Base-by-base conservation (phyloP, 2,888 invertebrate genomes). In the Dicyrtoma fusca region DNA sequence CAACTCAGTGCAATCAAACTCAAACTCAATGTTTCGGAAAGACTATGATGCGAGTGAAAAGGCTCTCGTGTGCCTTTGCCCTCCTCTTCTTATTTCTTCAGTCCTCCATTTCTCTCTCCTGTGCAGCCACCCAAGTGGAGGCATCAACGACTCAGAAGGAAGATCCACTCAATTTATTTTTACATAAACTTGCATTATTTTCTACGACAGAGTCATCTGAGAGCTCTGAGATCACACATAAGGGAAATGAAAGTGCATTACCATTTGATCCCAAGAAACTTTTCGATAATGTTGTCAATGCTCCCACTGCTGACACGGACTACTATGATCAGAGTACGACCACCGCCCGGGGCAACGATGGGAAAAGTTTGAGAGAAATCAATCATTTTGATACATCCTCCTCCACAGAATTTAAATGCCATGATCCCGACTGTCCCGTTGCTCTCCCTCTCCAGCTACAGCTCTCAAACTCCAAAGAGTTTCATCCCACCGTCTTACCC, bases 331-430 rank as follows among this genome's bases (percentile, higher is more conserved):
- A 61, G 42, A 21, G 44, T 61, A 11, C 8, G 11, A n/a, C n/a
- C n/a, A n/a, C n/a, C n/a, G 13, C 14, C 5, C 8, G 6, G 17
- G 44, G n/a, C 6, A 42, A 25, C 13, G 59, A 59, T 1, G 17
- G 17, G 21, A 51, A 51, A 49, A 57, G 14, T 57, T n/a, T 61
- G 14, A 26, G 34, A 17, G 17, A 61, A 42, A 61, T 61, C n/a
- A 61, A 44, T 34, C 13, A 34, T 26, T 42, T 42, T 26, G 44
- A 42, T 10, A 21, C 51, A 13, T 47, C 49, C 19, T 51, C 64
- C n/a, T 59, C 59, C n/a, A 44, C 42, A 10, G 55, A 59, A 45
- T 59, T 69, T 14, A 13, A 44, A 26, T 57, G 57, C 23, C 23
- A 57, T 23, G 25, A 49, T 8, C 0, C 13, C 10, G 19, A 65